phyloP scores from a whole-genome alignment of 2,888 invertebrate genomes.

The Heliconius sara region DNA sequence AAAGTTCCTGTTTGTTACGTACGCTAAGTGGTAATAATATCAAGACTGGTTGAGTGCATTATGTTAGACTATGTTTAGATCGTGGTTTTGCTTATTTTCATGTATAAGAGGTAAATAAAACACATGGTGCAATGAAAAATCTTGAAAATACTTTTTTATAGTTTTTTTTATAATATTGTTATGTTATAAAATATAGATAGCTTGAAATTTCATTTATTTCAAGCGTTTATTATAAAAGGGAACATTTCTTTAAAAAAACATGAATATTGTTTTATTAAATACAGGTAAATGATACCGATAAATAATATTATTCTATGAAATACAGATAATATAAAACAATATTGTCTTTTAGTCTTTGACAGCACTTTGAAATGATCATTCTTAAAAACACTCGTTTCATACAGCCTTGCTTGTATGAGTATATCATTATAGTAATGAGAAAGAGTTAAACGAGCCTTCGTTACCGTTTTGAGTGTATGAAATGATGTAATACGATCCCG shows the following conservation, averaged over 20 bases:
- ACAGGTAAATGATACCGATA: background rate
- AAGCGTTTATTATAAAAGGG: no score
- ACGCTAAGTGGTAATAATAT: conserved; percentile 48
- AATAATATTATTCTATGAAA: conserved; percentile 5
- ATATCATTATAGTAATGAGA: conserved; percentile 34
- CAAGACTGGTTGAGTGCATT: conserved; percentile 43
- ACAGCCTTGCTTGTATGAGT: conserved; percentile 21
- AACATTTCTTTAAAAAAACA: no score
- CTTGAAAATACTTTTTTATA: no score
- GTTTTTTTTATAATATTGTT: background rate
- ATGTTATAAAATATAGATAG: background rate
- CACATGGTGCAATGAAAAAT: no score
- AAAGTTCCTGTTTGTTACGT: conserved; percentile 48
- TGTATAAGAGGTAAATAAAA: no score
- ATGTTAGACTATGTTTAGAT: conserved; percentile 25
- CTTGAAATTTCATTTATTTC: no score
- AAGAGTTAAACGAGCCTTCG: conserved; percentile 40
- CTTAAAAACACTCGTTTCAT: conserved; percentile 5
- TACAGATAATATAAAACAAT: background rate
- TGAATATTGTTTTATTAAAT: background rate
- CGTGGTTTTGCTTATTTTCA: no score
- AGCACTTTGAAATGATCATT: background rate
- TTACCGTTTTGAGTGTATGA: conserved; percentile 35
- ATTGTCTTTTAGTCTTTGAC: background rate
- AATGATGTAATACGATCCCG: conserved; percentile 31